A percentile compares a stretch with the other conserved stretches of the same genome.
phyloP scores from a whole-genome alignment of 2,113 vertebrate genomes.

The Gulo gulo region DNA sequence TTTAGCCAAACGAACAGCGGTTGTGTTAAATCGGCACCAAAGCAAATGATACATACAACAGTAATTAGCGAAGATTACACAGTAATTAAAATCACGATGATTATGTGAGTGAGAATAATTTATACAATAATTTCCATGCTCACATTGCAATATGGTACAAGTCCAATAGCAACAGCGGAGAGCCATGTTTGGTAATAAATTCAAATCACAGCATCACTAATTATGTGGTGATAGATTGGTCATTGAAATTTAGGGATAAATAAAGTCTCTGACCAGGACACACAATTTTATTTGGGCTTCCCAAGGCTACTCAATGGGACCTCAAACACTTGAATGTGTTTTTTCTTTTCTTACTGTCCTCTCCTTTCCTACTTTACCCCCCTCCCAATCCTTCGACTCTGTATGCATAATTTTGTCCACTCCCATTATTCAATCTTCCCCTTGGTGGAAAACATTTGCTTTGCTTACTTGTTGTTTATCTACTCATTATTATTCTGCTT shows the following conservation, averaged over 20 bases:
- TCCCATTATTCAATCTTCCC: neutral
- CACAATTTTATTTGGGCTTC: neutral
- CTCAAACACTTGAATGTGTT: fast-evolving
- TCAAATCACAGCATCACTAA: neutral
- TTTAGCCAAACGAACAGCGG: conserved; percentile 72
- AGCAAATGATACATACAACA: conserved; percentile 86
- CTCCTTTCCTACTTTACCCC: no score
- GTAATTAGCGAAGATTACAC: conserved; percentile 86
- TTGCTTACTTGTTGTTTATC: neutral
- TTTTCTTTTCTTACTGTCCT: neutral
- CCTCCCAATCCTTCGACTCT: neutral
- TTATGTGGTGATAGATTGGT: neutral
- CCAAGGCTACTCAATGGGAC: neutral
- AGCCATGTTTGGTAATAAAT: neutral
- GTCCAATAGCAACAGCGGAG: conserved; percentile 55
- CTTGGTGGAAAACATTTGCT: neutral
- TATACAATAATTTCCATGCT: conserved; percentile 81
- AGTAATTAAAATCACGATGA: conserved; percentile 86
- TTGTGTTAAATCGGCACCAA: conserved; percentile 80
- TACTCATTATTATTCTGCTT: neutral
- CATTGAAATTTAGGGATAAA: neutral
- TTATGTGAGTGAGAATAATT: conserved; percentile 82
- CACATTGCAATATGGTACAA: conserved; percentile 64
- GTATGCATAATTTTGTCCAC: neutral
- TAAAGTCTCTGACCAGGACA: neutral